Base-by-base conservation (phyloP, 2,113 vertebrate species). In the Rana temporaria region DNA sequence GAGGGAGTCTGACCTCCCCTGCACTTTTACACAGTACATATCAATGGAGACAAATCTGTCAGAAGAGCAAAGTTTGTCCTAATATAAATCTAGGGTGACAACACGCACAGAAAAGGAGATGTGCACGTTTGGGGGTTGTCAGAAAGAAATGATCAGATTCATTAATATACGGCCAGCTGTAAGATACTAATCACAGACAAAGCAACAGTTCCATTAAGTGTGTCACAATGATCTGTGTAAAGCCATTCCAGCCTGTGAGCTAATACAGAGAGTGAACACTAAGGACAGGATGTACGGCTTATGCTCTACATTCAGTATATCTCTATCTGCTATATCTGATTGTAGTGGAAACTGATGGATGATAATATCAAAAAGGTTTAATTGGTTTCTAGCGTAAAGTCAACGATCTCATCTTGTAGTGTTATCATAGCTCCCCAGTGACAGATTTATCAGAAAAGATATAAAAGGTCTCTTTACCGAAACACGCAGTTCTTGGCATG, bases 331-430 rank as follows among this genome's bases (percentile, higher is more conserved):
- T 38, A 38, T 38, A 38, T 38, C 34, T 38, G 34, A 38, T 38
- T 38, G 34, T 5, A 38, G 56, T 8, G 6, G 16, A 59, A 53
- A 71, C 34, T 48, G 30, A 71, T 34, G 18, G 48, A 71, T 8
- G 68, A 71, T 71, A 42, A 19, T 20, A 63, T 12, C 34, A 42
- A 34, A 71, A 71, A n/a, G 68, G 68, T 53, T 53, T 71, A 71
- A 71, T 71, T 11, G 34, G 17, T 53, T 71, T 38, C 12, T 48
- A 20, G 17, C 60, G 7, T n/a, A 7, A 20, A 63, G 60, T 63
- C 17, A 63, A 11, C 22, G n/a, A 63, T 63, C 22, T 20, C 17
- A 63, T 63, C 6, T 63, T 63, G 11, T 20, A 63, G 22, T 22
- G 11, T 19, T 63, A 63, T 63, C 17, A 22, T 20, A 63, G n/a